Conservation (phyloP, 2,888 invertebrate species). For the Drosophila bunnanda region DNA sequence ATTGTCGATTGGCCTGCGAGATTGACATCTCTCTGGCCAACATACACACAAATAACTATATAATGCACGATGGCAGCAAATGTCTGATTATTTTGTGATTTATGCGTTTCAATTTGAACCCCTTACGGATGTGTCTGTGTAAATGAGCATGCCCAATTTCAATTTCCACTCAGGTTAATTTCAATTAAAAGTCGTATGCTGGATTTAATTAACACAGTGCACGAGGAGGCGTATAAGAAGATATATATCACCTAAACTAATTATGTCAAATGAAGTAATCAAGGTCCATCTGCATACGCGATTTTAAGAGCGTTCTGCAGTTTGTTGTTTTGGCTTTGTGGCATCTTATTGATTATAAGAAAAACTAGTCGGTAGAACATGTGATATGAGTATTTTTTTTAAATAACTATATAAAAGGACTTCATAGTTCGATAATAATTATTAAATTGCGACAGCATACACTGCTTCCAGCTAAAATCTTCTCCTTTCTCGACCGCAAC, state of each 20-base stretch:
- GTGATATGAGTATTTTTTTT: not conserved
- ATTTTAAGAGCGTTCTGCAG: not conserved
- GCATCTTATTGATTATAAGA: not conserved
- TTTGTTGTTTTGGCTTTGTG: not conserved
- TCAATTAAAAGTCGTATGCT: conserved; percentile 66
- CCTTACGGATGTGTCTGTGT: conserved; percentile 53
- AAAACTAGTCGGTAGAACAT: not conserved
- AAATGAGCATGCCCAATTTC: conserved; percentile 54
- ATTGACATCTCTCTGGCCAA: conserved; percentile 64
- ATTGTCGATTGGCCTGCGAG: conserved; percentile 75
- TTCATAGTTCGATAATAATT: not conserved
- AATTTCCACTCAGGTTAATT: conserved; percentile 68
- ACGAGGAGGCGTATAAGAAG: conserved; percentile 14
- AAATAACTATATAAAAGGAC: too few relatives aligned
- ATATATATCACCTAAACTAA: conserved; percentile 11
- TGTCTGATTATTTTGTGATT: conserved; percentile 73
- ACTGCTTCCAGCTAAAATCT: not conserved
- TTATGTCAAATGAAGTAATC: conserved; percentile 16
- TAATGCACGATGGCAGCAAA: conserved; percentile 12
- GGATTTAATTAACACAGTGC: conserved; percentile 63
- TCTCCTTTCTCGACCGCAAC: not conserved
- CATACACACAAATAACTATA: conserved; percentile 1
- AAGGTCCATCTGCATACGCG: not conserved
- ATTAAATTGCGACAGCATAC: not conserved
- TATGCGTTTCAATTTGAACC: conserved; percentile 68